Base-by-base conservation (phyloP, 2,888 invertebrate species). In the Coelopa pilipes region DNA sequence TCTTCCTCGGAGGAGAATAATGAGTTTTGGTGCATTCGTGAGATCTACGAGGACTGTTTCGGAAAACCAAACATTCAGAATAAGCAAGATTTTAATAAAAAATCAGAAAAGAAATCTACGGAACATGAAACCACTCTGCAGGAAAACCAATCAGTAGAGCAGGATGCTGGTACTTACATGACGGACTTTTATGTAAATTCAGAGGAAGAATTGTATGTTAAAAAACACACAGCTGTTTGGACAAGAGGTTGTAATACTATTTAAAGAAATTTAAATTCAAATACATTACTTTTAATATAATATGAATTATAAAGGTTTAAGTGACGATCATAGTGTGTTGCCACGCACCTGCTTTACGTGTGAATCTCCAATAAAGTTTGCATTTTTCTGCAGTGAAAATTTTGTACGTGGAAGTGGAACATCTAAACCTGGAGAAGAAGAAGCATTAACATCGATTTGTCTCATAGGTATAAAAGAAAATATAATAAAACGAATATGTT, bases 201-300 rank as follows among this genome's bases (percentile, higher is more conserved):
- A 84, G 96, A 96, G 87, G 96, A 97, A 84, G 97, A 97, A 85
- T 88, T 97, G 70, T 97, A 96, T 89, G 91, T 95, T 1, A 93
- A 92, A 81, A 95, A 94, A 1, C 92, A 94, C 82, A 93, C 94
- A 19, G 96, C 95, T 4, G 91, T 97, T 49, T 95, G 95, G 94
- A 93, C 92, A 12, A 90, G 90, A 89, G 92, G 90, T 90, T 34
- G 34, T n/a, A n/a, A n/a, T n/a, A 7, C 7, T 34, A 34, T 34
- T 34, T 34, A 34, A 34, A 34, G 7, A 34, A 34, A 34, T 34
- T 7, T 34, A 34, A 34, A 34, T 34, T 4, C 7, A n/a, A 34
- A 34, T 34, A 34, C 34, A 10, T 17, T 49, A 53, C 12, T 1
- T 49, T n/a, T 1, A 46, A 34, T 55, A 10, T 69, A 2, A 45